Conservation (phyloP, 2,888 invertebrate genomes). For the Anarsia innoxiella region DNA sequence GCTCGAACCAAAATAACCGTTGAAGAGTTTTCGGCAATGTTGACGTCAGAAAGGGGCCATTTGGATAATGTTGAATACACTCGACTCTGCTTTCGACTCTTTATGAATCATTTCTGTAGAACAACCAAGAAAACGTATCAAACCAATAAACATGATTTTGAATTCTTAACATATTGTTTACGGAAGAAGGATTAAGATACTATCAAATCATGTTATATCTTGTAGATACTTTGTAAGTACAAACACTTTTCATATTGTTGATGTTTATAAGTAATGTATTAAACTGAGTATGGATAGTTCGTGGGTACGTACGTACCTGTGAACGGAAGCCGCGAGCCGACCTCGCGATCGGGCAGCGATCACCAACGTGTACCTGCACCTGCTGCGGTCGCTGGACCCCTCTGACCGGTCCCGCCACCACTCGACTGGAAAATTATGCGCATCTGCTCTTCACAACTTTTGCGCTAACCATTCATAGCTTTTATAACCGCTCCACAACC, state of each 20-base stretch:
- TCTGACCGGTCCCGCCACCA: conserved; percentile 55
- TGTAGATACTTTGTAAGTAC: not conserved
- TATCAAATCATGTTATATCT: not conserved
- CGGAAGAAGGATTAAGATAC: no score
- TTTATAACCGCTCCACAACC: not conserved
- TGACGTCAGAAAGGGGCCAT: conserved; percentile 57
- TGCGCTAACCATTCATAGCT: conserved; percentile 6
- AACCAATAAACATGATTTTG: no score
- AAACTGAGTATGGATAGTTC: no score
- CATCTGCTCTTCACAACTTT: conserved; percentile 44
- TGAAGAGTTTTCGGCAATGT: conserved; percentile 49
- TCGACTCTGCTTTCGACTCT: conserved; percentile 21
- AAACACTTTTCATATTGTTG: not conserved
- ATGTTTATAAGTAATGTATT: no score
- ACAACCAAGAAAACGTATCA: no score
- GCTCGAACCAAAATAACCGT: conserved; percentile 48
- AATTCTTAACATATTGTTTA: no score
- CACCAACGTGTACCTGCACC: conserved; percentile 41
- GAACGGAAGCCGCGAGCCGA: not conserved
- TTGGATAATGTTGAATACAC: conserved; percentile 42
- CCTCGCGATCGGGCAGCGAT: not conserved
- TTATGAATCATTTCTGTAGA: conserved; percentile 10
- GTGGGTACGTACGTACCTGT: not conserved
- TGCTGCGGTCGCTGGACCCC: conserved; percentile 52
- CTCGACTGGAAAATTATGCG: conserved; percentile 65